Conservation (phyloP, 2,113 vertebrate genomes). For the Podilymbus podiceps region DNA sequence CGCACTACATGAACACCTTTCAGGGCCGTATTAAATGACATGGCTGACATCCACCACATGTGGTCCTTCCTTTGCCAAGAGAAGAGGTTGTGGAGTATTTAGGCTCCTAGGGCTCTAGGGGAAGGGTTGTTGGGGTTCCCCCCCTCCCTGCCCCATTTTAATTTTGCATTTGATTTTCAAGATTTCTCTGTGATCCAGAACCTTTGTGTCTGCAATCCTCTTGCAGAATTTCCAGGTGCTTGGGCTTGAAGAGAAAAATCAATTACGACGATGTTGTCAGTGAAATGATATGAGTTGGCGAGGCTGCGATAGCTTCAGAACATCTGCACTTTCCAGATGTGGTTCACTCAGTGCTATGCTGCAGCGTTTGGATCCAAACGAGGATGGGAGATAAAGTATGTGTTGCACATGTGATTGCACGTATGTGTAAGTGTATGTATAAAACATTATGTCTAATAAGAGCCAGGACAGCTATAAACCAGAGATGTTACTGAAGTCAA, state of each 20-base stretch:
- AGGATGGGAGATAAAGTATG: constrained; percentile 28
- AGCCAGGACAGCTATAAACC: not conserved
- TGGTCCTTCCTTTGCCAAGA: not conserved
- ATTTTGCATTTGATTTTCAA: not conserved
- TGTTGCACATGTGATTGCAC: constrained; percentile 10
- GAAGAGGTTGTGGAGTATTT: not conserved
- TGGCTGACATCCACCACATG: not conserved
- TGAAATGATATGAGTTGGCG: not conserved
- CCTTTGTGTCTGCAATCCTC: not conserved
- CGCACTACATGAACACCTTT: not conserved
- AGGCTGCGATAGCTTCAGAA: not conserved
- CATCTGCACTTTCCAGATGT: constrained; percentile 33
- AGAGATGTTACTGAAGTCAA: not conserved
- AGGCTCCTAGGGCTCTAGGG: not conserved
- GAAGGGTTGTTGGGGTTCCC: not conserved
- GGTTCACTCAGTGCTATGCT: not conserved
- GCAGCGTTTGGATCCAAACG: not conserved
- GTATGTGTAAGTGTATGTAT: not conserved
- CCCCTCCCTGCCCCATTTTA: not conserved
- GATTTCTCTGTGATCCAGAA: not conserved
- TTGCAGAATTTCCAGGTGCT: not conserved
- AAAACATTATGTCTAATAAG: not conserved
- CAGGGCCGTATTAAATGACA: not conserved
- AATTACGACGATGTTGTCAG: not conserved
- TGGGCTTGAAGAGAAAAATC: not conserved